A percentile compares a stretch with the other conserved stretches of the same genome.
Evolutionary conservation across 2,797 vertebrate genomes (phyloP).

Genomic region (Gymnocypris eckloni): DNA sequence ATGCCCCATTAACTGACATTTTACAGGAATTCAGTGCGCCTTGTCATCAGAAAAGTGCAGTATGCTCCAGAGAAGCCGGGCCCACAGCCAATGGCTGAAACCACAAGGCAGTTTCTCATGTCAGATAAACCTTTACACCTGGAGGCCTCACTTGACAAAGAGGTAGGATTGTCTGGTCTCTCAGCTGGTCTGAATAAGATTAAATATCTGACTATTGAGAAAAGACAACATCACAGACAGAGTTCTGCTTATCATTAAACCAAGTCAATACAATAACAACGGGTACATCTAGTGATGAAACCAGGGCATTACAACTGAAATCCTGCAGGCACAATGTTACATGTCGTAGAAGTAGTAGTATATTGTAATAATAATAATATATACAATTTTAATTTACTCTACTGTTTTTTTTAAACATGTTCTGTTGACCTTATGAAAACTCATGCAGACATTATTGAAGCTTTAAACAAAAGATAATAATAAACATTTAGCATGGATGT

Average conservation of each 20-base stretch:
- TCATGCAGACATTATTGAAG: not conserved
- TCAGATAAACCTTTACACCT: conserved; percentile 95
- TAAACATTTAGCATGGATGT: not conserved
- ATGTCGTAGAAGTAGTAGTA: not conserved
- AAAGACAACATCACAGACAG: not conserved
- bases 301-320: conserved; percentile 15
- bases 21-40: conserved; percentile 90
- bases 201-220: not conserved
- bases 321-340: not conserved
- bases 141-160: conserved; percentile 94
- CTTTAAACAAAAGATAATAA: not conserved
- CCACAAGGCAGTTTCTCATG: conserved; percentile 95
- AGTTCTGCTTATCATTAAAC: not conserved
- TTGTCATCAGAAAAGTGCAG: conserved; percentile 95
- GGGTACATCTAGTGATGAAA: conserved; percentile 51
- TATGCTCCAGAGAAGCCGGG: conserved; percentile 93
- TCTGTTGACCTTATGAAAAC: not conserved
- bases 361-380: not conserved
- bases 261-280: not conserved
- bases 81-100: conserved; percentile 93
- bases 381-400: not conserved
- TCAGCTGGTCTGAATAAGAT: not conserved
- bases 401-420: not conserved
- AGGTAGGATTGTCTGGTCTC: conserved; percentile 77
- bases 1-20: conserved; percentile 1